phyloP scores from a whole-genome alignment of 2,113 vertebrate species.

The Lagopus leucura region DNA sequence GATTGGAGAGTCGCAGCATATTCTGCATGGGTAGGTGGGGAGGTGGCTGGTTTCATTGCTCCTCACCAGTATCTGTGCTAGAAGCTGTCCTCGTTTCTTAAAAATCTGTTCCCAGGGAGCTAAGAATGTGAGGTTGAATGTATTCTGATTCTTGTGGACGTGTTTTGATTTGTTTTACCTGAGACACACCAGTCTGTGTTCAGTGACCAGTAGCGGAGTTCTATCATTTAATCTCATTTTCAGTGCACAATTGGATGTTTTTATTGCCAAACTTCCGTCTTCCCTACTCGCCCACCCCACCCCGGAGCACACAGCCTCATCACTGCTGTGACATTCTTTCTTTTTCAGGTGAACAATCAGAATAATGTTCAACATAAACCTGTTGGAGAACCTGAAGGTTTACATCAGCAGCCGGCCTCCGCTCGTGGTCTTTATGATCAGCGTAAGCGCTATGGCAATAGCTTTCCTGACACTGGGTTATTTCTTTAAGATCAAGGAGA shows the following conservation, averaged over 20 bases:
- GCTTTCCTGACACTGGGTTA: conserved; percentile 97
- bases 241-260: background rate
- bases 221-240: rapidly evolving
- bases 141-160: background rate
- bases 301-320: background rate
- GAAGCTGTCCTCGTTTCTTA: background rate
- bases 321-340: background rate
- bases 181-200: background rate
- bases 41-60: background rate
- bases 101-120: background rate
- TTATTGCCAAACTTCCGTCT: background rate
- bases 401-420: conserved; percentile 94
- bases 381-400: conserved; percentile 95
- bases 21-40: background rate
- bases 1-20: background rate
- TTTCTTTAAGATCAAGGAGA: conserved; percentile 99
- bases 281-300: background rate
- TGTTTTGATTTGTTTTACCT: background rate
- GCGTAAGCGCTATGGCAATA: conserved; percentile 95
- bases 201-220: background rate
- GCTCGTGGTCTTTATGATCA: conserved; percentile 98
- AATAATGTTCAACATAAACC: conserved; percentile 85
- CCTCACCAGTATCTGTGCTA: rapidly evolving
- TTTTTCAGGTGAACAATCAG: conserved; percentile 75
- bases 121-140: background rate